These are phyloP conservation scores for Plagodis pulveraria DNA, from an alignment of 2,888 invertebrate genomes.

Conservation along the genomic window DNA sequence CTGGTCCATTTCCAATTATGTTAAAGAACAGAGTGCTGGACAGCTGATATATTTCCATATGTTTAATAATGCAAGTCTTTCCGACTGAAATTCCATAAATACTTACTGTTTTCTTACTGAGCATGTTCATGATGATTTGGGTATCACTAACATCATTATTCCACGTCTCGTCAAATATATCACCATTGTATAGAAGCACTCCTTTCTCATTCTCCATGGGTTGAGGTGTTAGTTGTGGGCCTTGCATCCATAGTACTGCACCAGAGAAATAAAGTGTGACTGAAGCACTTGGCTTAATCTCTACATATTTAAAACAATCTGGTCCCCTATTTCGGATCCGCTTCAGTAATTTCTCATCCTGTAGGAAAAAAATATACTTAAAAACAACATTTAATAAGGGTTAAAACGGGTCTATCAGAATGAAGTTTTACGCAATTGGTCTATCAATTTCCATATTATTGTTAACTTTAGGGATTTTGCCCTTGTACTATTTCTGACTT, in stretches of 20 bases:
- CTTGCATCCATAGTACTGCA: constrained; percentile 94
- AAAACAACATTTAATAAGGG: no score
- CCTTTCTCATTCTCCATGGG: constrained; percentile 87
- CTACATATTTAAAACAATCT: constrained; percentile 59
- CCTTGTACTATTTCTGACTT: not conserved
- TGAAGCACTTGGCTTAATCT: constrained; percentile 43
- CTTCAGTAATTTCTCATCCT: constrained; percentile 69
- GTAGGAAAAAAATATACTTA: constrained; percentile 28
- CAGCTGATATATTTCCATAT: no score
- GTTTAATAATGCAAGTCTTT: no score
- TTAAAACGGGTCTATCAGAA: no score
- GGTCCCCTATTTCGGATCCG: constrained; percentile 85
- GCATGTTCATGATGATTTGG: constrained; percentile 70
- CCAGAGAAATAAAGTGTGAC: constrained; percentile 71
- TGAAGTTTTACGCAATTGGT: not conserved
- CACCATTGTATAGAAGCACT: constrained; percentile 94
- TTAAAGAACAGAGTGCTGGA: no score
- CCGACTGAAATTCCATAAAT: not conserved
- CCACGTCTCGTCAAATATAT: constrained; percentile 88
- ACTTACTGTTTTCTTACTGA: constrained; percentile 46
- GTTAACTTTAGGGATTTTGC: not conserved
- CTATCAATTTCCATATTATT: no score
- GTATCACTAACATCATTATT: constrained; percentile 79
- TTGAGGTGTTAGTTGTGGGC: constrained; percentile 86
- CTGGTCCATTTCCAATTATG: no score